Evolutionary conservation across 1,140 invertebrate genomes (phyloP), one percentile per base, ranked within the genome.

Genomic region (Bombus picipes): DNA sequence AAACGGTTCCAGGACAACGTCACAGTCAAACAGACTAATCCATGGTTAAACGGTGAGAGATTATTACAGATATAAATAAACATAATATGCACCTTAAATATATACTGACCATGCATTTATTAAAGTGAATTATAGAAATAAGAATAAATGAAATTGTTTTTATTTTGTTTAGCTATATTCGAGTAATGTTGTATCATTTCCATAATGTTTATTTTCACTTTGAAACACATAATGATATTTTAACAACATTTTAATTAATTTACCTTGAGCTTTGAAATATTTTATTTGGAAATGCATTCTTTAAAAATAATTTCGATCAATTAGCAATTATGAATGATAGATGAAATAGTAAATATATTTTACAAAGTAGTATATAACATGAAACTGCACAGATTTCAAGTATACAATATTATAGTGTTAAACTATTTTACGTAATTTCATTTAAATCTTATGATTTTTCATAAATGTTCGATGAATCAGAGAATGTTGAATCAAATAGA

Each of bases 1-100:
- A 97, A 97, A 94, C 96, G 97, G 86, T 96, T 96, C 92, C 96
- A 96, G 91, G 96, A 97, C 88, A 97, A 96, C 92, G 96, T 97
- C 95, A 96, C 97, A n/a, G 97, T 97, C 81, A 96, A 97, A 81
- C 97, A 98, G 95, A 97, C 97, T 22, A 97, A 97, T 94, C 96
- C 97, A 89, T 98, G 97, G 97, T 97, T 97, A 95, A 98, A 98
- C 94, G 97, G 97, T 98, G 96, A 97, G 97, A 94, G 4, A 86
- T 28, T 74, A 83, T 76, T 65, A 39, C 47, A 62, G 47, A 83
- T 86, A 83, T 77, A 77, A 83, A 76, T 83, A 86, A 83, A 83
- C 59, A 86, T 76, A 83, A 82, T 71, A 76, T 62, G 1, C 25
- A 39, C 1, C 9, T 81, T 81, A 43, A 70, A 39, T 59, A 53